These are phyloP conservation scores for Plecotus auritus DNA, from an alignment of 2,113 vertebrate genomes.

Conservation along the genomic window DNA sequence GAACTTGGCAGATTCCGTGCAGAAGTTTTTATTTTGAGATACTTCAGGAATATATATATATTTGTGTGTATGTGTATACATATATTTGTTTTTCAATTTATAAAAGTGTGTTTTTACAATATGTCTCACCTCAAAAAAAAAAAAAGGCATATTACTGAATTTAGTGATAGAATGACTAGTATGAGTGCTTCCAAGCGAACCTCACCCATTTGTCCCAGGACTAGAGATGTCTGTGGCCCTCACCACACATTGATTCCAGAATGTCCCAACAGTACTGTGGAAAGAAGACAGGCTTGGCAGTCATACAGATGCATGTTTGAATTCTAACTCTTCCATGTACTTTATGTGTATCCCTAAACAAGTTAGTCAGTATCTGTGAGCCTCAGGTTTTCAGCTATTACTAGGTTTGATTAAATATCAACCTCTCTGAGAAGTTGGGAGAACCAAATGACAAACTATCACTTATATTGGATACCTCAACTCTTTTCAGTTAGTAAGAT, in stretches of 20 bases:
- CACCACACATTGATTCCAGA: neutral
- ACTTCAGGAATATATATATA: neutral
- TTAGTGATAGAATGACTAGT: neutral
- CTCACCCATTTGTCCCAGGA: neutral
- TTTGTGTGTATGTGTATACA: too few species aligned
- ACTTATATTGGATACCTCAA: neutral
- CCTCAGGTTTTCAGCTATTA: neutral
- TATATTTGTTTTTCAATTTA: neutral
- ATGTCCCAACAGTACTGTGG: neutral
- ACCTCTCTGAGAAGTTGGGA: neutral
- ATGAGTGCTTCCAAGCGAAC: neutral
- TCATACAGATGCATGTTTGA: neutral
- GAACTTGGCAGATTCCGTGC: neutral
- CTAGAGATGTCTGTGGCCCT: neutral
- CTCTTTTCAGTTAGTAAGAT: neutral
- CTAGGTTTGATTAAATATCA: neutral
- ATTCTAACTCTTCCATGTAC: neutral
- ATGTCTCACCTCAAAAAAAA: neutral
- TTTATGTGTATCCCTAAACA: neutral
- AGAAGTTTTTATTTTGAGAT: neutral
- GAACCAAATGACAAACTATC: neutral
- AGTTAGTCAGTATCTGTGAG: neutral
- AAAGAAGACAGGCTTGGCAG: neutral
- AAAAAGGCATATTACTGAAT: neutral
- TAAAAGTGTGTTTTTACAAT: neutral